Conservation (phyloP, 2,113 vertebrate genomes). For the Ciconia maguari region DNA sequence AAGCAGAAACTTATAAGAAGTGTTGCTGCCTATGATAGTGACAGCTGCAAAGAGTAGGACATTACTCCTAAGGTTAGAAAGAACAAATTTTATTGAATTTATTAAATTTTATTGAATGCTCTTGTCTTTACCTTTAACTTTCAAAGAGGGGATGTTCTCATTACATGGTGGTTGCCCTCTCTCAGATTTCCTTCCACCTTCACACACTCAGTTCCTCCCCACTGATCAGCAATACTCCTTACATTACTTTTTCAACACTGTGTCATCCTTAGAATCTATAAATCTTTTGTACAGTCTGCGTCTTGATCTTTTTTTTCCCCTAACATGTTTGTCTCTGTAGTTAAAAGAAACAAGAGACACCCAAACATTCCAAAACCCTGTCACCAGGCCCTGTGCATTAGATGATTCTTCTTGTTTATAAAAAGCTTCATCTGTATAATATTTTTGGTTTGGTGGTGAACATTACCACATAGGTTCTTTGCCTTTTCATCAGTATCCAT, state of each 20-base stretch:
- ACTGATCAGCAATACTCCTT: neutral
- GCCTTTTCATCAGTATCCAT: neutral
- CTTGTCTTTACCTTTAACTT: neutral
- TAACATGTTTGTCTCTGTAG: neutral
- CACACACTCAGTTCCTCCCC: neutral
- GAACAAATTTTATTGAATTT: neutral
- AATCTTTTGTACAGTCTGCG: neutral
- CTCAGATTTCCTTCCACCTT: neutral
- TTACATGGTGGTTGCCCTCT: neutral
- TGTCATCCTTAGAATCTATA: neutral
- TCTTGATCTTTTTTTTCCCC: neutral
- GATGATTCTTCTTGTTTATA: neutral
- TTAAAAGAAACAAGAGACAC: neutral
- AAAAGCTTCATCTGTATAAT: neutral
- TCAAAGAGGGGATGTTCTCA: neutral
- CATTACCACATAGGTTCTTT: neutral
- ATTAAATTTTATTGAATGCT: neutral
- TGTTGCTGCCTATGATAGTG: neutral
- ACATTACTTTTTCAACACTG: neutral
- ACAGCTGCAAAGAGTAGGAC: neutral
- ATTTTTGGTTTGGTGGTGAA: neutral
- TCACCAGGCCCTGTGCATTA: neutral
- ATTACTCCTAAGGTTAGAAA: neutral
- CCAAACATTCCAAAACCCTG: neutral
- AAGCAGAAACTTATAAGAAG: neutral